Evolutionary conservation across 2,113 vertebrate species (phyloP).

Genomic region (Lepus europaeus): DNA sequence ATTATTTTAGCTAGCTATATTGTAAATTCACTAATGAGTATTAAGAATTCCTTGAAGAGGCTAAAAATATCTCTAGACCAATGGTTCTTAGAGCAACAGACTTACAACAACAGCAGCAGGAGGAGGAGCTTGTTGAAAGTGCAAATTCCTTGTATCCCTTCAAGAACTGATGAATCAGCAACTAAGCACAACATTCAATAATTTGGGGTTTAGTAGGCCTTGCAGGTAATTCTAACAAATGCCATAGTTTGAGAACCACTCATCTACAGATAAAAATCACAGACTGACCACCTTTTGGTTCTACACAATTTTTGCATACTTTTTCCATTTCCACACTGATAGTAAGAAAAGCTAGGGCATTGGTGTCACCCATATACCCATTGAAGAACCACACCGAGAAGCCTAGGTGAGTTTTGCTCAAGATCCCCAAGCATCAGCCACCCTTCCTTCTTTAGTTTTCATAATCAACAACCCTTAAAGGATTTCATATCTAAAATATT

Average conservation of each 20-base stretch:
- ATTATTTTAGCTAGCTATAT: neutral
- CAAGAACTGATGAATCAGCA: neutral
- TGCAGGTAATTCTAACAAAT: neutral
- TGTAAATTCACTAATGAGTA: neutral
- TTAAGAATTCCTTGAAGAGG: neutral
- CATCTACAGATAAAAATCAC: neutral
- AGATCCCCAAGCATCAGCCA: neutral
- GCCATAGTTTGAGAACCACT: neutral
- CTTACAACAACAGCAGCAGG: neutral
- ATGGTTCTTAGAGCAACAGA: neutral
- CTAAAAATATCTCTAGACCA: neutral
- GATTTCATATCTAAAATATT: neutral
- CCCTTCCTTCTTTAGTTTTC: neutral
- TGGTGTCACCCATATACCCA: neutral
- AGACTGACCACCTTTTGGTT: neutral
- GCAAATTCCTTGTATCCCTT: neutral
- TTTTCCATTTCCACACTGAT: neutral
- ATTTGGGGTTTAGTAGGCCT: neutral
- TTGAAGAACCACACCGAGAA: neutral
- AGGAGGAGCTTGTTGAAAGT: neutral
- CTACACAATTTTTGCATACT: neutral
- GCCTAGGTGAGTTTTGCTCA: neutral
- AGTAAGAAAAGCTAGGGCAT: neutral
- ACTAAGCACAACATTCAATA: neutral
- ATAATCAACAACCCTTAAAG: neutral